phyloP scores from a whole-genome alignment of 2,113 vertebrate genomes.

The Lycocorax pyrrhopterus region DNA sequence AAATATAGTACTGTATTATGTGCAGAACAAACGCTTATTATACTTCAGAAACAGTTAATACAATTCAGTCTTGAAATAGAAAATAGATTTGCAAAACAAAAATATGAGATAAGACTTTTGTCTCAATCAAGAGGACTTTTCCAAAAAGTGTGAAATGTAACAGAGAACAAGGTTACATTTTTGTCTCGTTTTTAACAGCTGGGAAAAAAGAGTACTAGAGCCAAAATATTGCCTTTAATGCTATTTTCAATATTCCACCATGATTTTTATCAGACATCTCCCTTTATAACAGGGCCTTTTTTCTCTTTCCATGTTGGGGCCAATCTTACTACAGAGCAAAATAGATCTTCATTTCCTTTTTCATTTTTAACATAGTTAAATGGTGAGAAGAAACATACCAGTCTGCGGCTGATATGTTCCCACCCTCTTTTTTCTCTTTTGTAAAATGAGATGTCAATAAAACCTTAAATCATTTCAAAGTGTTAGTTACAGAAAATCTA shows the following conservation, averaged over 20 bases:
- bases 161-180: background rate
- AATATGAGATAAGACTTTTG: background rate
- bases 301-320: background rate
- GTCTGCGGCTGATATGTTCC: background rate
- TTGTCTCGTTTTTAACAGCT: background rate
- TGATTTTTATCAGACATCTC: conserved; percentile 23
- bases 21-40: background rate
- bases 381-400: background rate
- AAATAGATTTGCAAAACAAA: background rate
- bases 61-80: background rate
- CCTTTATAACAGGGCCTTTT: background rate
- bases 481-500: background rate
- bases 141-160: background rate
- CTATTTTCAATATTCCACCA: conserved; percentile 1
- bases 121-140: background rate
- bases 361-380: background rate
- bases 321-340: background rate
- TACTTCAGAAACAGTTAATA: background rate
- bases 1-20: background rate
- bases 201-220: background rate
- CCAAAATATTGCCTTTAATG: conserved; percentile 17
- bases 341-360: background rate
- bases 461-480: background rate
- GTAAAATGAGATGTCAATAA: background rate
- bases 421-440: background rate